phyloP scores from a whole-genome alignment of 1,140 invertebrate genomes.

The Pinna nobilis region DNA sequence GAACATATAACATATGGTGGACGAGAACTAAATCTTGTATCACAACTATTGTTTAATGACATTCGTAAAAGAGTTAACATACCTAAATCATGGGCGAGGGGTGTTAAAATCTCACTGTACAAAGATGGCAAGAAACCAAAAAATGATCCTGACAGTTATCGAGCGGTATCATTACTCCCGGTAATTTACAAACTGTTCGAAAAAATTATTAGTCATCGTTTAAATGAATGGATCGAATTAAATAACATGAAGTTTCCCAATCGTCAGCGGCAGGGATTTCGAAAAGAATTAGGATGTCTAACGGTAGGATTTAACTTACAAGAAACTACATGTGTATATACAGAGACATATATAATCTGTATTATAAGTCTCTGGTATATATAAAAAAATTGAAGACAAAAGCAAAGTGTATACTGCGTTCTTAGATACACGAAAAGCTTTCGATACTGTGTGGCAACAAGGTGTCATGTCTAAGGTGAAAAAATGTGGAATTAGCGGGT shows the following conservation, averaged over 20 bases:
- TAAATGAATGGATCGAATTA: not conserved
- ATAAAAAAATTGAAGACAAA: constrained; percentile 6
- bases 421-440: constrained; percentile 23
- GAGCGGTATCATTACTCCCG: constrained; percentile 9
- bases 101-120: constrained; percentile 3
- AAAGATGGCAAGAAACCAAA: constrained; percentile 22
- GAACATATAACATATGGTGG: constrained; percentile 8
- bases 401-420: constrained; percentile 23
- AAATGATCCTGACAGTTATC: constrained; percentile 8
- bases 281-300: constrained; percentile 3
- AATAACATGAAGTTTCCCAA: constrained; percentile 10
- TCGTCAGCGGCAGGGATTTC: constrained; percentile 27
- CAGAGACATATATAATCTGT: no score
- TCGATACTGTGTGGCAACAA: constrained; percentile 24
- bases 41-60: constrained; percentile 12
- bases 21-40: not conserved
- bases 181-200: constrained; percentile 24
- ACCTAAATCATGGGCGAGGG: constrained; percentile 7
- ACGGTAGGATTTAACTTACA: constrained; percentile 25
- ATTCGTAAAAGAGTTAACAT: not conserved
- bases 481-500: not conserved
- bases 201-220: not conserved
- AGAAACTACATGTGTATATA: no score
- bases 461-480: constrained; percentile 17
- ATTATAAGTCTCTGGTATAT: no score